Conservation (phyloP, 2,113 vertebrate genomes). For the Nycticryphes semicollaris region DNA sequence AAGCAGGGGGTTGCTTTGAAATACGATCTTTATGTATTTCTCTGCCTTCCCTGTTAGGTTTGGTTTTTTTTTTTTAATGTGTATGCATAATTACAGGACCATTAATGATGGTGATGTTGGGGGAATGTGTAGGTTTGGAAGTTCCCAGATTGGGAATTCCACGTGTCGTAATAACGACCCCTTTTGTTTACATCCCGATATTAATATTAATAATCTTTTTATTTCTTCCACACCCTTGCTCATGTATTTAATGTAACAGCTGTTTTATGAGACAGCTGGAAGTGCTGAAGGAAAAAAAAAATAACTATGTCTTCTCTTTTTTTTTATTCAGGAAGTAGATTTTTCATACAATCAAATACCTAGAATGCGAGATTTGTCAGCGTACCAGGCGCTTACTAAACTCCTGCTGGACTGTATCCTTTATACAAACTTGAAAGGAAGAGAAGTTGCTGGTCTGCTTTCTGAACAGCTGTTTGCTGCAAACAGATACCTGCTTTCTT, state of each 20-base stretch:
- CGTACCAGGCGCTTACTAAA: slow-evolving; percentile 75
- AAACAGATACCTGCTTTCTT: neutral
- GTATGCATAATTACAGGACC: neutral
- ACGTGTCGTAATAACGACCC: neutral
- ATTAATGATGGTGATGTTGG: neutral
- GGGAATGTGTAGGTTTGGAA: neutral
- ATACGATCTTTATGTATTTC: neutral
- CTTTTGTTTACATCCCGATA: neutral
- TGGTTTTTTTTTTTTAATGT: neutral
- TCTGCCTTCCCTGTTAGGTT: neutral
- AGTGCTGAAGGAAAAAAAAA: neutral
- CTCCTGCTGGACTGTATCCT: slow-evolving; percentile 94
- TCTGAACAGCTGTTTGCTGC: neutral
- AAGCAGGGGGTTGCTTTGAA: neutral
- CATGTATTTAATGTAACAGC: neutral
- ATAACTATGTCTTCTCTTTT: slow-evolving; percentile 11
- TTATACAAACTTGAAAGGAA: neutral
- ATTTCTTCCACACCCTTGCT: neutral
- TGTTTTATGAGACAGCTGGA: neutral
- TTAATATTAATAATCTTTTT: neutral
- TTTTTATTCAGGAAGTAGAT: slow-evolving; percentile 82
- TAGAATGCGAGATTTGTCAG: slow-evolving; percentile 85
- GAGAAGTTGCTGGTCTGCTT: neutral
- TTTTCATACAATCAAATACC: slow-evolving; percentile 87
- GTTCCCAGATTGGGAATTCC: neutral